phyloP scores from a whole-genome alignment of 2,797 vertebrate genomes.

The Peromyscus melanophrys region DNA sequence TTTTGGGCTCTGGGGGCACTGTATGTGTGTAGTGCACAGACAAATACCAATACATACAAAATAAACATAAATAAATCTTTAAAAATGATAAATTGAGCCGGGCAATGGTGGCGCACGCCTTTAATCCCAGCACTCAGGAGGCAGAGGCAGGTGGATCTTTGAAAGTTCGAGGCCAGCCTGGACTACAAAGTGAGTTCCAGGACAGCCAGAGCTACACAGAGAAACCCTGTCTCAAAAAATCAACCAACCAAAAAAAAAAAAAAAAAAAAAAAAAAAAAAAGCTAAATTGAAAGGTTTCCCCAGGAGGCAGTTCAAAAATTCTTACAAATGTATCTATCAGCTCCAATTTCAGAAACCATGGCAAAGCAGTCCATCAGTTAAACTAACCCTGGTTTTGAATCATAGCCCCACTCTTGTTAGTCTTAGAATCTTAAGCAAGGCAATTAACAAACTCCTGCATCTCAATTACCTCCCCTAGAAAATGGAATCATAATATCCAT shows the following conservation, averaged over 20 bases:
- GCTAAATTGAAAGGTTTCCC: not conserved
- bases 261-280: not conserved
- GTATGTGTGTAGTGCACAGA: not conserved
- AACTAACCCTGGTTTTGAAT: constrained; percentile 44
- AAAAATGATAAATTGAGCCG: not conserved
- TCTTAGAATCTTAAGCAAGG: constrained; percentile 28
- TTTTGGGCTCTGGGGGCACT: not conserved
- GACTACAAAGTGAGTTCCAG: too few species aligned
- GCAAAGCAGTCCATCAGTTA: not conserved
- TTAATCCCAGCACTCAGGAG: too few species aligned
- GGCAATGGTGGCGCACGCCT: too few species aligned
- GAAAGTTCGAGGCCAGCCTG: too few species aligned
- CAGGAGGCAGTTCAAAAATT: not conserved
- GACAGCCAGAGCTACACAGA: too few species aligned
- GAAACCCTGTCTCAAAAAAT: too few species aligned
- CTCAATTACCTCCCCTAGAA: constrained; percentile 36
- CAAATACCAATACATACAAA: not conserved
- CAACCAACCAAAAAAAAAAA: not conserved
- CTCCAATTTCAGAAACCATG: not conserved
- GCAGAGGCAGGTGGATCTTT: too few species aligned
- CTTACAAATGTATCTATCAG: constrained; percentile 1
- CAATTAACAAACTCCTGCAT: not conserved
- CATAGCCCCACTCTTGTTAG: not conserved
- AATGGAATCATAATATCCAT: not conserved
- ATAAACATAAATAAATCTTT: not conserved